A percentile compares a stretch with the other conserved stretches of the same genome.
Conservation (phyloP, 2,888 invertebrate species). For the Abscondita cerata region DNA sequence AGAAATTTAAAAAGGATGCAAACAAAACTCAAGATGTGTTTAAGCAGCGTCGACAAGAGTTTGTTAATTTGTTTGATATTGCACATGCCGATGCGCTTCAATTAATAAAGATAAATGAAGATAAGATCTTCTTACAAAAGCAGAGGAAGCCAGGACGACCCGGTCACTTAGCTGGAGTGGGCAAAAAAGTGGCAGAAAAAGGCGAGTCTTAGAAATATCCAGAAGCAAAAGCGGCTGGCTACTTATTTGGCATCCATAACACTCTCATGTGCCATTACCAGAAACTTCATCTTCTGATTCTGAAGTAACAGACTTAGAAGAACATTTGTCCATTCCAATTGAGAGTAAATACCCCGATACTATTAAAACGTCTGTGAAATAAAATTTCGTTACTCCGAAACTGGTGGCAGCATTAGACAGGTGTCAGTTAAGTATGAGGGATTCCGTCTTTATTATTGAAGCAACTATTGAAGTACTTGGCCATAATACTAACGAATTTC, state of each 20-base stretch:
- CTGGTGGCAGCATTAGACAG: slow-evolving; percentile 39
- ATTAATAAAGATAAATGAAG: slow-evolving; percentile 44
- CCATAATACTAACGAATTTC: slow-evolving; percentile 7
- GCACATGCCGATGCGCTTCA: slow-evolving; percentile 34
- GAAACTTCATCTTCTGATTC: too few relatives aligned
- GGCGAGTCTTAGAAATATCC: too few relatives aligned
- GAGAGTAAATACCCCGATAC: too few relatives aligned
- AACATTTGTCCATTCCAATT: too few relatives aligned
- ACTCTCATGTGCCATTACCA: too few relatives aligned
- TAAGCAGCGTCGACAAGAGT: too few relatives aligned
- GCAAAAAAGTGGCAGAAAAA: slow-evolving; percentile 44
- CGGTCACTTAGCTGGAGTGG: slow-evolving; percentile 42
- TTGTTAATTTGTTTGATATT: slow-evolving; percentile 38
- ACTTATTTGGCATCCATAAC: too few relatives aligned
- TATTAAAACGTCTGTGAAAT: slow-evolving; percentile 10
- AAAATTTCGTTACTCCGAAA: slow-evolving; percentile 40
- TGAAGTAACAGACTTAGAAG: too few relatives aligned
- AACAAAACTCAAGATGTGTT: slow-evolving; percentile 35
- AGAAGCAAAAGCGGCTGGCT: too few relatives aligned
- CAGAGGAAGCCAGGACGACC: slow-evolving; percentile 45
- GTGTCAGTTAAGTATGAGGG: slow-evolving; percentile 36
- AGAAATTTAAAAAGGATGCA: too few relatives aligned
- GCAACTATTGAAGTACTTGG: slow-evolving; percentile 18
- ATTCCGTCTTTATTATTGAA: slow-evolving; percentile 21
- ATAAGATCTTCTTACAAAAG: slow-evolving; percentile 40